phyloP scores from a whole-genome alignment of 2,113 vertebrate genomes.

The Hippocampus comes region DNA sequence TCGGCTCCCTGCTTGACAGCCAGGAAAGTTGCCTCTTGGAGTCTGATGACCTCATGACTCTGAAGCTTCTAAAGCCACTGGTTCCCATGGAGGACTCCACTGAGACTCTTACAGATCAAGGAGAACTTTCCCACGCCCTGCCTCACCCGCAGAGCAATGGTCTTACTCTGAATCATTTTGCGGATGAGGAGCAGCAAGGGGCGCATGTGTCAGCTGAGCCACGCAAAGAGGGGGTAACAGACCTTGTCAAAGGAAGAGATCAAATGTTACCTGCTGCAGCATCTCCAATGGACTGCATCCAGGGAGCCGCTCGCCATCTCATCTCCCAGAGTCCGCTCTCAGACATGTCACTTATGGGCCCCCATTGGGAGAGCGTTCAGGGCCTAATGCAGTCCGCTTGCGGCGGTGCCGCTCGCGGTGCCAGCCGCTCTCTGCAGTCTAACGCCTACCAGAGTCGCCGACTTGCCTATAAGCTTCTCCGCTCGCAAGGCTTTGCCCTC shows the following conservation, averaged over 20 bases:
- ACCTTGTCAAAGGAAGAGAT: conserved; percentile 35
- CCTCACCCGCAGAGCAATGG: conserved; percentile 12
- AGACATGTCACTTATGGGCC: conserved; percentile 82
- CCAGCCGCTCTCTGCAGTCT: conserved; percentile 76
- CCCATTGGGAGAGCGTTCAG: conserved; percentile 91
- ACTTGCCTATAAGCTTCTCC: conserved; percentile 75
- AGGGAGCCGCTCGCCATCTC: conserved; percentile 66
- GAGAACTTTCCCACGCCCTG: conserved; percentile 7
- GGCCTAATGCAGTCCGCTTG: conserved; percentile 85
- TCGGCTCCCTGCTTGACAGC: conserved; percentile 18
- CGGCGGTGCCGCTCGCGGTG: conserved; percentile 56
- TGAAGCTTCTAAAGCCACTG: conserved; percentile 36
- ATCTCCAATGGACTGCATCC: conserved; percentile 61
- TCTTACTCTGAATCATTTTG: conserved; percentile 3
- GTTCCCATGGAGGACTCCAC: conserved; percentile 70
- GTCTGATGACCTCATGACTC: conserved; percentile 38
- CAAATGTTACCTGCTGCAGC: conserved; percentile 3
- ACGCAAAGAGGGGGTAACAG: conserved; percentile 43
- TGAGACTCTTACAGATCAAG: conserved; percentile 70
- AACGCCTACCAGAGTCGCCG: conserved; percentile 81
- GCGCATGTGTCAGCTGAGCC: conserved; percentile 26
- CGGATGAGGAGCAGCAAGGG: conserved; percentile 26
- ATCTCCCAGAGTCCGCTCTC: conserved; percentile 84
- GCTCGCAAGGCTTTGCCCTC: conserved; percentile 69
- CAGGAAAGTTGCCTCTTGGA: conserved; percentile 11